phyloP scores from a whole-genome alignment of 2,113 vertebrate species.

The Agelaius tricolor region DNA sequence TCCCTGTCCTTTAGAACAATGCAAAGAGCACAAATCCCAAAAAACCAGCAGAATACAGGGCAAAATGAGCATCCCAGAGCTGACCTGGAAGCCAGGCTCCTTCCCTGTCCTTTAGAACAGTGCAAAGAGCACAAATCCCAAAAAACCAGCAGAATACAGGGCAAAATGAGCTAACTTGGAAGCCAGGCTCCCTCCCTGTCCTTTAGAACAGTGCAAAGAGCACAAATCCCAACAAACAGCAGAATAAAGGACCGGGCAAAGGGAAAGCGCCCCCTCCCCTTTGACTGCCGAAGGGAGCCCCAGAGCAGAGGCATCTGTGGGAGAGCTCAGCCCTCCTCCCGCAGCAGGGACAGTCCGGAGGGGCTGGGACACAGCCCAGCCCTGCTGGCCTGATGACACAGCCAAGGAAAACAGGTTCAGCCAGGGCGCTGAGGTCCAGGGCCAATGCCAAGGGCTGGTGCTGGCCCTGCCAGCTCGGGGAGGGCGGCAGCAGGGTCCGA shows the following conservation, averaged over 20 bases:
- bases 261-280: neutral
- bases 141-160: too few relatives aligned
- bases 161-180: neutral
- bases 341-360: neutral
- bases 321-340: neutral
- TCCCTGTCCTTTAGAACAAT: too few relatives aligned
- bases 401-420: neutral
- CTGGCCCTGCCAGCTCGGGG: neutral
- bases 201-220: too few relatives aligned
- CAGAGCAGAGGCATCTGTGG: neutral
- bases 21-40: neutral
- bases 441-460: neutral
- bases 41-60: too few relatives aligned
- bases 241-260: neutral
- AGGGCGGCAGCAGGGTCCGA: fast-evolving
- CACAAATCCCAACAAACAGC: neutral
- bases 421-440: neutral
- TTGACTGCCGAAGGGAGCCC: too few relatives aligned
- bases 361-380: neutral
- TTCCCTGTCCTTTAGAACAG: neutral
- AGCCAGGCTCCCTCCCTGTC: too few relatives aligned
- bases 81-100: neutral
- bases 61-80: neutral
- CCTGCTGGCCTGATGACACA: neutral
- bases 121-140: too few relatives aligned